phyloP scores from a whole-genome alignment of 2,888 invertebrate genomes.

The Meteorus cinctellus region DNA sequence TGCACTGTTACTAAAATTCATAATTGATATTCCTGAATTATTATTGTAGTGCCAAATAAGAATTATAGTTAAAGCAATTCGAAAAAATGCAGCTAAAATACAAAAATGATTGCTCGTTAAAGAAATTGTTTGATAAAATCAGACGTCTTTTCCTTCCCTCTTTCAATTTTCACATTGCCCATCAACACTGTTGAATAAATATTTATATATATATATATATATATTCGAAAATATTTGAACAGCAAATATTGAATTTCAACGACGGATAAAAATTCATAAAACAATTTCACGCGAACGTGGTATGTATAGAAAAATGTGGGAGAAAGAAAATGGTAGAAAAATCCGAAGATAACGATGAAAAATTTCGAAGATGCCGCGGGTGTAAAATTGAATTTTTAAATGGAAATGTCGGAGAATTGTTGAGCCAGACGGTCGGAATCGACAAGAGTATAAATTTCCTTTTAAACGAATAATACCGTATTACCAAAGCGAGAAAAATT shows the following conservation, averaged over 20 bases:
- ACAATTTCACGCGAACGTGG: background rate
- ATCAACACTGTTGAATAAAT: background rate
- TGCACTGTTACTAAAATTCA: background rate
- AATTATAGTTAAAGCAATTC: background rate
- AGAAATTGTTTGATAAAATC: background rate
- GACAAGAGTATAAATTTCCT: background rate
- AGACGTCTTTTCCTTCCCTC: background rate
- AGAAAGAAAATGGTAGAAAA: constrained; percentile 10
- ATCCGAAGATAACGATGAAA: background rate
- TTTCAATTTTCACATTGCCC: background rate
- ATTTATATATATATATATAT: no score
- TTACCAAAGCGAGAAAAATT: background rate
- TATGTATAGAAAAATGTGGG: background rate
- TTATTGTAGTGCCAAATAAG: background rate
- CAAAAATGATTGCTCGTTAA: background rate
- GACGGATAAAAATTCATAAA: background rate
- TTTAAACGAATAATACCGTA: background rate
- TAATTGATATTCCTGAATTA: background rate
- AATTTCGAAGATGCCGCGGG: background rate
- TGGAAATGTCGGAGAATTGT: background rate
- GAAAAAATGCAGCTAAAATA: background rate
- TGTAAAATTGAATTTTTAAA: background rate
- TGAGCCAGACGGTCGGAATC: background rate
- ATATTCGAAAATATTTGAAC: background rate
- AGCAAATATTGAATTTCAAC: background rate